Evolutionary conservation across 2,113 vertebrate species (phyloP).

Genomic region (Edolisoma coerulescens): DNA sequence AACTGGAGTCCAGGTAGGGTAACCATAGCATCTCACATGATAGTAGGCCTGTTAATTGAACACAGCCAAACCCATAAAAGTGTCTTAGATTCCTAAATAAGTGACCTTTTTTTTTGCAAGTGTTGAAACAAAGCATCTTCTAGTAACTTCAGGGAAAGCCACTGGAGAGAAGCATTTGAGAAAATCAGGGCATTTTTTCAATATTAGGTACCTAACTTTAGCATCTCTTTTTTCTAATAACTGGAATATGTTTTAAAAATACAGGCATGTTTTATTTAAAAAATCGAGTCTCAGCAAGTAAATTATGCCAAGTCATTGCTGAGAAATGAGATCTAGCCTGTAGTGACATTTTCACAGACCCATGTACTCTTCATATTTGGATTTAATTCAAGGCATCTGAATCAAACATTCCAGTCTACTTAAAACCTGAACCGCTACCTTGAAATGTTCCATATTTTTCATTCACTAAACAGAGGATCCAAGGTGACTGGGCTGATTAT

Average conservation of each 20-base stretch:
- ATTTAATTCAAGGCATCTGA: background rate
- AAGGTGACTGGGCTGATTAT: background rate
- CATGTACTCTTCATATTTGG: background rate
- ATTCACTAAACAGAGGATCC: background rate
- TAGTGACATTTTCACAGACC: background rate
- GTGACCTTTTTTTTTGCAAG: background rate
- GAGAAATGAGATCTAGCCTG: background rate
- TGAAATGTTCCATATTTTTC: background rate
- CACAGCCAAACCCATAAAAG: background rate
- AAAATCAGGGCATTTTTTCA: slow-evolving; percentile 3
- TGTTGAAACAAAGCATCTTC: background rate
- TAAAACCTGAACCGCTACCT: background rate
- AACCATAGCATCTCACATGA: background rate
- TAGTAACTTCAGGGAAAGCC: background rate
- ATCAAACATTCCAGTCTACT: background rate
- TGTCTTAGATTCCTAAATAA: background rate
- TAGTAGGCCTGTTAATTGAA: background rate
- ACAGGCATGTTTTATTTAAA: background rate
- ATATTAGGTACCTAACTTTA: background rate
- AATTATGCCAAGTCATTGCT: background rate
- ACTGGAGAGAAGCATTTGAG: background rate
- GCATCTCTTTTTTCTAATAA: background rate
- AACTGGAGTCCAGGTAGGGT: background rate
- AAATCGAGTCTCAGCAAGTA: background rate
- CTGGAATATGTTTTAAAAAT: background rate